phyloP scores from a whole-genome alignment of 2,888 invertebrate genomes.

The Tetrapedia diversipes region DNA sequence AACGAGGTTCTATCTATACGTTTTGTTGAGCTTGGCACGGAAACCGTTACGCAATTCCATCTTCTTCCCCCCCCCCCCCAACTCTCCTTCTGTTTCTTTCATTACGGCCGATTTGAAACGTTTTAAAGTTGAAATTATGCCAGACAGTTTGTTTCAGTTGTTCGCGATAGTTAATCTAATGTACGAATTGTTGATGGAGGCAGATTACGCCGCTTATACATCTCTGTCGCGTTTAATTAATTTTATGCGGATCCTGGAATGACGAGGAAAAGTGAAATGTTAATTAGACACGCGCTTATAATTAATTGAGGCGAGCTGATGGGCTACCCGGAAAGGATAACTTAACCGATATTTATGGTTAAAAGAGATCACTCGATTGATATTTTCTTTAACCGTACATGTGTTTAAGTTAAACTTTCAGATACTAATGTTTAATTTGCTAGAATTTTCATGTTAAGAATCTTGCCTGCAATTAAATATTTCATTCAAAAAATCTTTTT shows the following conservation, averaged over 20 bases:
- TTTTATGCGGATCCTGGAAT: neutral
- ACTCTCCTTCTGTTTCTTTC: neutral
- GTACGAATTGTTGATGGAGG: neutral
- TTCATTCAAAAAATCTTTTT: too few species aligned
- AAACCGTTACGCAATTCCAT: neutral
- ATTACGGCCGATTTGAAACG: constrained; percentile 8
- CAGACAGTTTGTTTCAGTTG: neutral
- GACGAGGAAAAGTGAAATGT: neutral
- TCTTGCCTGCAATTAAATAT: too few species aligned
- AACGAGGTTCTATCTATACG: neutral
- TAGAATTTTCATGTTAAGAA: too few species aligned
- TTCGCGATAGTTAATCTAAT: constrained; percentile 10
- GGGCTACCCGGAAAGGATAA: neutral
- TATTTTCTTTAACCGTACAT: neutral
- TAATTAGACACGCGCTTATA: neutral
- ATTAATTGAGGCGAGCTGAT: neutral
- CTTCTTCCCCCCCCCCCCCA: too few species aligned
- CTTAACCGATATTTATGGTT: too few species aligned
- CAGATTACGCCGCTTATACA: neutral
- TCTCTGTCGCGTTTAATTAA: neutral
- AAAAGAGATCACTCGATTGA: neutral
- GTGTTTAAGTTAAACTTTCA: neutral
- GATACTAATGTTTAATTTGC: too few species aligned
- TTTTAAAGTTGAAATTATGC: constrained; percentile 4
- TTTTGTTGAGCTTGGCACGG: neutral